Evolutionary conservation across 1,140 invertebrate genomes (phyloP), one percentile per base, ranked within the genome.

Genomic region (Cherax destructor): DNA sequence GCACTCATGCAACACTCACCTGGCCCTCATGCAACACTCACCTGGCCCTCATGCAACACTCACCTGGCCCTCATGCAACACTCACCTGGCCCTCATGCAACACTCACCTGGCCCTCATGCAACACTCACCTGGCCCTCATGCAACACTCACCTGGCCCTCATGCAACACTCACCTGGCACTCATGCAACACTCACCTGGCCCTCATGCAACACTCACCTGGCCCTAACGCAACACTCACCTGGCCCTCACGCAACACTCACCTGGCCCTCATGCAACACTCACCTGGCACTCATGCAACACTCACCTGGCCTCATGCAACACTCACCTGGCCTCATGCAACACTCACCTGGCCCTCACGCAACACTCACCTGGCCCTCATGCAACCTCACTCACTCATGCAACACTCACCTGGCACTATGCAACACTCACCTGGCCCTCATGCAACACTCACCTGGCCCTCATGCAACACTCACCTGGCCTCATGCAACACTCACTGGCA

Each of bases 401-500:
- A 4, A 65, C 61, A 21, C 61, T 16, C 61, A 74, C 18, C 24
- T 5, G 24, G 3, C 9, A n/a, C n/a, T n/a, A n/a, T n/a, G n/a
- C n/a, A n/a, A n/a, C n/a, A n/a, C n/a, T n/a, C n/a, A n/a, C n/a
- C n/a, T n/a, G n/a, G n/a, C n/a, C n/a, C n/a, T n/a, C n/a, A n/a
- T n/a, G n/a, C n/a, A n/a, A n/a, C n/a, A n/a, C n/a, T n/a, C n/a
- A n/a, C n/a, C n/a, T n/a, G n/a, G n/a, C 47, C 41, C 4, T 61
- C n/a, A 79, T 41, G n/a, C n/a, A n/a, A n/a, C n/a, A n/a, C 87
- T 24, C 47, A 88, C 87, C 79, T 88, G 87, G 0, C 87, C 87
- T 18, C 83, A 61, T 30, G 74, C n/a, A 41, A 41, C 30, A 41
- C 30, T 41, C 30, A 41, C 30, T 59, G 16, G 9, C 9, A 0